Base-by-base conservation (phyloP, 2,888 invertebrate genomes). In the Zaprionus lineosus region DNA sequence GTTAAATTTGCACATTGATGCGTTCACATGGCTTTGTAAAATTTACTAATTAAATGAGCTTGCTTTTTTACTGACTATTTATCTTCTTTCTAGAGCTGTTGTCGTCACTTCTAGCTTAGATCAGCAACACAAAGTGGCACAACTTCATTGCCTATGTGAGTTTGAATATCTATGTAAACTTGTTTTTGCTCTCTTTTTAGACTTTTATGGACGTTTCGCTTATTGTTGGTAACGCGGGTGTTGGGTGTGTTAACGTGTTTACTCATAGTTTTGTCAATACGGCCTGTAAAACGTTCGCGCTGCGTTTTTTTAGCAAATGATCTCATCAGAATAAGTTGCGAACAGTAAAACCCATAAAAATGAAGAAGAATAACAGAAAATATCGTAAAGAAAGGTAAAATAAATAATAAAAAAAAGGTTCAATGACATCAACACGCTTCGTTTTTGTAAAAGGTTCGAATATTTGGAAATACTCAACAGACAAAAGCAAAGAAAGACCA, bases 311-410 rank as follows among this genome's bases (percentile, higher is more conserved):
- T n/a, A n/a, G 62, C 63, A 53, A 65, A 78, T 81, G 83, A 81
- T 81, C 81, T 81, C 81, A 81, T 83, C 83, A 60, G 61, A 70
- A 73, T 79, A 75, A 73, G 79, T 73, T 78, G 59, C 59, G 50
- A 59, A 56, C 53, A 21, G 37, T 26, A 43, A 34, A 29, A 29
- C 3, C 39, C 52, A 65, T 56, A 52, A 48, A 52, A 57, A 44
- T 28, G 29, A 67, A 67, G 63, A 71, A 24, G 21, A 39, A 44
- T 14, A 40, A 12, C 29, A 63, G 44, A 12, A 15, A 44, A 33
- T 41, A 47, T n/a, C 8, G 14, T 29, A 19, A 60, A 47, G 48
- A 62, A 53, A 57, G 58, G 43, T 55, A 44, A 51, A 53, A 52
- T 34, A 44, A 44, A 52, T 36, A 40, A 40, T 56, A 36, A 47